Evolutionary conservation across 2,888 invertebrate species (phyloP).

Genomic region (Eurois occulta): DNA sequence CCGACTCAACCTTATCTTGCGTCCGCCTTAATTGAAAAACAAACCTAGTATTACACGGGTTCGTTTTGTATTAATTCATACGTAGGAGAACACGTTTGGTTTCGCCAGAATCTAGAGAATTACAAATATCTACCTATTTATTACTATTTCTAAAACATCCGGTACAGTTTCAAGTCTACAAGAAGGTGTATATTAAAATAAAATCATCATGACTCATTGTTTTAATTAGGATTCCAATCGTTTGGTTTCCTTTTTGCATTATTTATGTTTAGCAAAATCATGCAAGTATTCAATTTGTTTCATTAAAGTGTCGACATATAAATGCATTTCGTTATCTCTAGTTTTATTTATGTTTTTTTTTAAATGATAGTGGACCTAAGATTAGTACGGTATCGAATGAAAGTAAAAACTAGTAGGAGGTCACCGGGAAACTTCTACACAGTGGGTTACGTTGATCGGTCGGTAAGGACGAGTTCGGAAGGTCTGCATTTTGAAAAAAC

Average conservation of each 20-base stretch:
- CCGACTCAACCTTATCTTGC: conserved; percentile 18
- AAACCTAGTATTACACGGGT: conserved; percentile 43
- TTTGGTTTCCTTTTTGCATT: not conserved
- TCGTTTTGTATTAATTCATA: conserved; percentile 46
- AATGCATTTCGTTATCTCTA: conserved; percentile 2
- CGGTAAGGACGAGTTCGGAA: not conserved
- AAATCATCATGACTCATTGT: conserved; percentile 14
- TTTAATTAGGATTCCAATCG: conserved; percentile 38
- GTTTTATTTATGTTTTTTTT: not conserved
- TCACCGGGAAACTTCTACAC: not conserved
- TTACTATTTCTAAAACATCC: conserved; percentile 26
- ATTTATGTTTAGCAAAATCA: not conserved
- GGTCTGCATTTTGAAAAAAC: not conserved
- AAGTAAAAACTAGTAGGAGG: too few species aligned
- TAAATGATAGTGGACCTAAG: not conserved
- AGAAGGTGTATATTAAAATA: conserved; percentile 5
- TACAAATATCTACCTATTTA: conserved; percentile 35
- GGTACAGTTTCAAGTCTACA: conserved; percentile 7
- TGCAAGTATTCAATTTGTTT: not conserved
- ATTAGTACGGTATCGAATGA: not conserved
- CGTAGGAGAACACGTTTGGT: conserved; percentile 58
- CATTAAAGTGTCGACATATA: not conserved
- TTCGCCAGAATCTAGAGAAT: conserved; percentile 47
- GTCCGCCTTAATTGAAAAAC: conserved; percentile 33
- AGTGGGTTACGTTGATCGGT: not conserved